Evolutionary conservation across 2,888 invertebrate genomes (phyloP), one percentile per base, ranked within the genome.

Genomic region (Chaitophorus viminalis): DNA sequence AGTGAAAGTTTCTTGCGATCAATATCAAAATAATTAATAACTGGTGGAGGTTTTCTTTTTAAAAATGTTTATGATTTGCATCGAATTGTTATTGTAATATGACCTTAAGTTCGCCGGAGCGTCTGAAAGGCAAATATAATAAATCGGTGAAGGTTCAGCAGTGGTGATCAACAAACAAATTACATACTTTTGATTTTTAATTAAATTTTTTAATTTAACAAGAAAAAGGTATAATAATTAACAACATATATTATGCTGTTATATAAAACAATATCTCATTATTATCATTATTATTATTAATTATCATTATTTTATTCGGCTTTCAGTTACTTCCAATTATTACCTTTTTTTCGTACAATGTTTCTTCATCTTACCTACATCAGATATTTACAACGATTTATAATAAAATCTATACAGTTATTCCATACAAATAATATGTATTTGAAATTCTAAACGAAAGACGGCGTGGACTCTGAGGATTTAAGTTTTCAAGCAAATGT

Each of bases 111-210:
- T 68, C n/a, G n/a, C 39, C 25, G 46, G 21, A 31, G 25, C 70
- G 25, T 70, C 29, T 68, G 68, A 31, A 70, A 46, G 68, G 31
- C 25, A 75, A 75, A 82, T 82, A 46, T 68, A 29, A 68, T 74
- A 74, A 31, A 39, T 83, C 75, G 83, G 83, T 75, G 83, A 83
- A 83, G 83, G 75, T 75, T 65, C n/a, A n/a, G 21, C 29, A 60
- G 75, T 60, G 60, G 83, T 82, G 72, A 54, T 83, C 36, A 75
- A 39, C 29, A 83, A 83, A 54, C 54, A 74, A 74, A 33, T 52
- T 68, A 29, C 31, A 68, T 3, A 70, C 8, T 68, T 68, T 68
- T 68, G 68, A 68, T 70, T 81, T 81, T 36, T 68, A 39, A 68
- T 81, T 70, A 68, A 46, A 14, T 46, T 82, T 65, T 31, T 72